Base-by-base conservation (phyloP, 2,888 invertebrate species). In the Dione juno region DNA sequence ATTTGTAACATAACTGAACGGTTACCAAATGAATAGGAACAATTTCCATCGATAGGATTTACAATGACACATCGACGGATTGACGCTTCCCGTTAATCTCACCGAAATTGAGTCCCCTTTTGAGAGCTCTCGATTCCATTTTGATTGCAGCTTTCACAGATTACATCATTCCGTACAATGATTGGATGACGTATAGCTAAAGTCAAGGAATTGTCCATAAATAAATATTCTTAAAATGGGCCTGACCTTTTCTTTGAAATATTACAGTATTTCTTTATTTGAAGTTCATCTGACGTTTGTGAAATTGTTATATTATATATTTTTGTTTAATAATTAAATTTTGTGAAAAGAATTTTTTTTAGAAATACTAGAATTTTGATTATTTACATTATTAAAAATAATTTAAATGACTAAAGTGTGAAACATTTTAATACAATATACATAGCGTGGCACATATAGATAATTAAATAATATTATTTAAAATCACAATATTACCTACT, bases 21-120 rank as follows among this genome's bases (percentile, higher is more conserved):
- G 37, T 67, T 76, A 70, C 72, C 73, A 76, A 82, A 82, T 76
- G 76, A 80, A 85, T 84, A 77, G 81, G 78, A 77, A 80, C 81
- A 81, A 84, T 87, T 85, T 77, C 77, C 81, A 82, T 84, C 86
- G 50, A 50, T 86, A 84, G 85, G 82, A 81, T 81, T 81, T 81
- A 81, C 80, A 85, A 82, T 81, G 81, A 75, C 80, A 73, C 73
- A 76, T 74, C 71, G 77, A 73, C 76, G 82, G 81, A 82, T 83
- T 82, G 81, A 81, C 82, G 80, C 76, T 76, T 79, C 79, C 72
- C 80, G 85, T 84, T 88, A 87, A 87, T 87, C 84, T 83, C 78
- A 76, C 71, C 77, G 83, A 80, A 81, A 84, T 82, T 80, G 81
- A 64, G 64, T 80, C 80, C 81, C 82, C 82, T 84, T 86, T 81